Percentiles rank a stretch among this genome's conserved stretches.
Evolutionary conservation across 2,113 vertebrate genomes (phyloP).

Genomic region (Arizona elegans): DNA sequence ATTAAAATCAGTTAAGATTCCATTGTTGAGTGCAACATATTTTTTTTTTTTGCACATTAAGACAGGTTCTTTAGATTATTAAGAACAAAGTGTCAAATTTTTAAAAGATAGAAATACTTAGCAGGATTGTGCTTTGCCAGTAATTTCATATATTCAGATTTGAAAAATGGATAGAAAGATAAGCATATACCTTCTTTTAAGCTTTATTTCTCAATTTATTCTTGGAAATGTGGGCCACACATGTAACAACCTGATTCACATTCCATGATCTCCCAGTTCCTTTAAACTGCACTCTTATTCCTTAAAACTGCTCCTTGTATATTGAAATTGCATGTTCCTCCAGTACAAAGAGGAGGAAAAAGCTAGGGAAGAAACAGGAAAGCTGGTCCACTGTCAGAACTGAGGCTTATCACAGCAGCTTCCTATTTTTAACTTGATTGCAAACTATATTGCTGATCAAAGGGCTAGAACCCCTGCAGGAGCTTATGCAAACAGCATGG

Average conservation of each 20-base stretch:
- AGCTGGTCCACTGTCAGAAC: conserved; percentile 72
- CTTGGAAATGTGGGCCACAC: background rate
- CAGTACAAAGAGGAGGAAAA: conserved; percentile 63
- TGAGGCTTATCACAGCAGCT: conserved; percentile 80
- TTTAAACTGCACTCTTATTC: conserved; percentile 57
- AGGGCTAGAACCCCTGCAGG: conserved; percentile 72
- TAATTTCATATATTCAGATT: background rate
- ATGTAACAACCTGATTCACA: background rate
- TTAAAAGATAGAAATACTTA: background rate
- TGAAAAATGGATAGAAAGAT: background rate
- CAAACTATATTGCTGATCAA: conserved; percentile 86
- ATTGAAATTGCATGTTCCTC: conserved; percentile 67
- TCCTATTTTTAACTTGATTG: conserved; percentile 82
- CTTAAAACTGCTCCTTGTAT: conserved; percentile 43
- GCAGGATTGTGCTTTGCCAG: background rate
- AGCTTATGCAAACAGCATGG: conserved; percentile 74
- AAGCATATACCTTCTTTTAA: background rate
- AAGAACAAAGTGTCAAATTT: background rate
- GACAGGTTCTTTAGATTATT: background rate
- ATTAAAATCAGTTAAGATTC: background rate
- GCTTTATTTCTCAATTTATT: background rate
- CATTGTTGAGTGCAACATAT: background rate
- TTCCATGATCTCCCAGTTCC: background rate
- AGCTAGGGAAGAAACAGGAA: conserved; percentile 59
- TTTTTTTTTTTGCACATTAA: background rate